Conservation (phyloP, 2,113 vertebrate species). For the Propithecus coquereli region DNA sequence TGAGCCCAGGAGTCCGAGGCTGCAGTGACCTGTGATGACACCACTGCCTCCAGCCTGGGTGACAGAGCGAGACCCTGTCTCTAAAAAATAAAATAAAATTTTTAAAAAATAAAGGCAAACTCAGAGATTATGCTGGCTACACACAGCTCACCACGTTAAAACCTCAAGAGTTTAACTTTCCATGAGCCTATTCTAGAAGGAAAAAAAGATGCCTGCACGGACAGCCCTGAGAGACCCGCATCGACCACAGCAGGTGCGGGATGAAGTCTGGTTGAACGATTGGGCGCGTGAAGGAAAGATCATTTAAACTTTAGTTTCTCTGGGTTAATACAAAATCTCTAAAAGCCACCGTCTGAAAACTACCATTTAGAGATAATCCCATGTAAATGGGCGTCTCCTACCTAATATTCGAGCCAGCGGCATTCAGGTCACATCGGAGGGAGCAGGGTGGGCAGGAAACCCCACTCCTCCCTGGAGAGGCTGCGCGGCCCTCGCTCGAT, state of each 20-base stretch:
- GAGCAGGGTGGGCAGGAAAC: background rate
- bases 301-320: too few species aligned
- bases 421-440: fast-evolving
- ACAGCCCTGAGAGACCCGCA: too few species aligned
- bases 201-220: background rate
- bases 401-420: fast-evolving
- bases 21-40: too few species aligned
- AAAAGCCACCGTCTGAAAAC: background rate
- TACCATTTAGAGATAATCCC: background rate
- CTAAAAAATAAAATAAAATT: too few species aligned
- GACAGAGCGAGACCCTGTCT: too few species aligned
- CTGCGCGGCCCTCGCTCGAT: background rate
- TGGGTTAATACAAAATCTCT: background rate
- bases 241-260: too few species aligned
- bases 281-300: too few species aligned
- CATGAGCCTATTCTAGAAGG: background rate
- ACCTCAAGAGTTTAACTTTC: background rate
- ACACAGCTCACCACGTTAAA: fast-evolving
- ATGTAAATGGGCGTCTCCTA: background rate
- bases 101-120: background rate
- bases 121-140: background rate
- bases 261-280: too few species aligned
- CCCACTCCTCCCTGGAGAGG: background rate
- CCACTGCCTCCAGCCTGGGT: too few species aligned
- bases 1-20: too few species aligned